phyloP scores from a whole-genome alignment of 2,113 vertebrate genomes.

The Gambusia holbrooki region DNA sequence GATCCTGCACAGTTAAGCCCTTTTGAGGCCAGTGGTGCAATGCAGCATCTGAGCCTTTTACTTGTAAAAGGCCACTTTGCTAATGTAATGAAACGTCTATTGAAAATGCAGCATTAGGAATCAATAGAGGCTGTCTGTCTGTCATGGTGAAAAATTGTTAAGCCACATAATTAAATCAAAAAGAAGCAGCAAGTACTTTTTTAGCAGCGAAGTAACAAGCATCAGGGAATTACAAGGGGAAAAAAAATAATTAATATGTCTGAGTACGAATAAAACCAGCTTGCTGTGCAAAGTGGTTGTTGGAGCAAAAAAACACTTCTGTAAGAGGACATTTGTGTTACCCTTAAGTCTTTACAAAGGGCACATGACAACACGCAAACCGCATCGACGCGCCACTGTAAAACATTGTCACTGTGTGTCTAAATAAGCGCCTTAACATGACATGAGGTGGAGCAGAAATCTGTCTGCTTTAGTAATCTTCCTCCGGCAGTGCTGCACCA shows the following conservation, averaged over 20 bases:
- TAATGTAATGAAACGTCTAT: conserved; percentile 67
- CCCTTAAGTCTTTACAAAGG: conserved; percentile 18
- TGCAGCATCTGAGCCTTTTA: conserved; percentile 47
- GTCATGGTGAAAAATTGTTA: conserved; percentile 52
- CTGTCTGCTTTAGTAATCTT: conserved; percentile 64
- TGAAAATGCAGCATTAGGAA: conserved; percentile 41
- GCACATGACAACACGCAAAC: conserved; percentile 7
- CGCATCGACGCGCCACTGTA: conserved; percentile 34
- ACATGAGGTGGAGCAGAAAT: conserved; percentile 64
- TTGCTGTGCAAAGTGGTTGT: conserved; percentile 66
- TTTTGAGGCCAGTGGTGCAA: conserved; percentile 47
- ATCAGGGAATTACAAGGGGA: conserved; percentile 52
- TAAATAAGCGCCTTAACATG: conserved; percentile 49
- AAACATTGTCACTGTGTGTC: conserved; percentile 33
- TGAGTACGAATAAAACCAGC: conserved; percentile 58
- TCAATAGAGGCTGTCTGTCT: conserved; percentile 54
- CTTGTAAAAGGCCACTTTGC: conserved; percentile 38
- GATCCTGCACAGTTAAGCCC: conserved; percentile 21
- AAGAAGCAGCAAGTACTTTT: conserved; percentile 50
- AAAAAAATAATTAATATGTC: conserved; percentile 58
- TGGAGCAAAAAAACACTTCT: conserved; percentile 79
- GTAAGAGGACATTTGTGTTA: conserved; percentile 40
- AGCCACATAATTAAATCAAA: conserved; percentile 67
- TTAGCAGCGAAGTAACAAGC: conserved; percentile 65
- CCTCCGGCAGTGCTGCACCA: conserved; percentile 40